Conservation (phyloP, 2,113 vertebrate species). For the Uria lomvia region DNA sequence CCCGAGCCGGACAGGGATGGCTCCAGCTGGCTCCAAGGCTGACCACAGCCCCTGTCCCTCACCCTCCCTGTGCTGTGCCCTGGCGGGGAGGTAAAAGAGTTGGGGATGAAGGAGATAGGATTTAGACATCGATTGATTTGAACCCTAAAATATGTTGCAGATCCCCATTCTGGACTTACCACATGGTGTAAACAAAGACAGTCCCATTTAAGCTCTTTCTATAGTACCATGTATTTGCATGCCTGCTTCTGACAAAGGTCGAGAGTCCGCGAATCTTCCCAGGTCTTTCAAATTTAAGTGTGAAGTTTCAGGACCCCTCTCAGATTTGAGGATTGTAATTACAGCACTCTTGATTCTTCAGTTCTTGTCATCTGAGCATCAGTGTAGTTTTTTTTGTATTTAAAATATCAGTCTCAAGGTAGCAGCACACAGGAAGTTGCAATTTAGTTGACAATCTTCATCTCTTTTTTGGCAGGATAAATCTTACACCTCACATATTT, state of each 20-base stretch:
- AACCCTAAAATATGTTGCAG: not conserved
- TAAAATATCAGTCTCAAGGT: not conserved
- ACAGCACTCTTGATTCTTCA: not conserved
- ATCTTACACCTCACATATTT: not conserved
- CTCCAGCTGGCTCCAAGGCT: not conserved
- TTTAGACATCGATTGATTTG: not conserved
- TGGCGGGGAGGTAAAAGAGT: not conserved
- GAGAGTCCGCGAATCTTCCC: not conserved
- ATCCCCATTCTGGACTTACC: not conserved
- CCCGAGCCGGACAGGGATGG: accelerated
- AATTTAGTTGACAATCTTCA: not conserved
- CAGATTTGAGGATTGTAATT: not conserved
- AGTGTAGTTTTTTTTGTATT: not conserved
- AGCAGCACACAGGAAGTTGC: not conserved
- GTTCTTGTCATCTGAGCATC: not conserved
- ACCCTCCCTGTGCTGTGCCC: accelerated
- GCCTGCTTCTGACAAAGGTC: not conserved
- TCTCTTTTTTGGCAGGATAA: not conserved
- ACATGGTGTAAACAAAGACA: accelerated
- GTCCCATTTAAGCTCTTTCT: not conserved
- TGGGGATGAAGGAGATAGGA: too few species aligned
- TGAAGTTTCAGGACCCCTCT: not conserved
- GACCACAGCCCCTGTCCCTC: too few species aligned
- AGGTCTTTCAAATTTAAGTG: not conserved
- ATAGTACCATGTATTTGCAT: not conserved